Conservation (phyloP, 35 echinoderm and acorn worm genomes). For the Acanthaster planci region DNA sequence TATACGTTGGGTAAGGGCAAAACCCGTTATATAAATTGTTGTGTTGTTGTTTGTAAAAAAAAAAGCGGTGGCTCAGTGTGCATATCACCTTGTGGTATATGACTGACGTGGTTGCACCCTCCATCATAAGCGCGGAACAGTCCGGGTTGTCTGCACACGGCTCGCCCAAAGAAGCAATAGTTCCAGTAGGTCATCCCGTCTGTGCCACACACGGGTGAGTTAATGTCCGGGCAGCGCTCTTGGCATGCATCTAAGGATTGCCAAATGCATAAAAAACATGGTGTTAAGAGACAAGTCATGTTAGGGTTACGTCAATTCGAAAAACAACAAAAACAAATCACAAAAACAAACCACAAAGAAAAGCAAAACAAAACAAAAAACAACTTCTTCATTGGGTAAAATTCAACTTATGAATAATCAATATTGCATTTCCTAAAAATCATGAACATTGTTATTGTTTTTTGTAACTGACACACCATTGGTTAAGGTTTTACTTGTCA, state of each 20-base stretch:
- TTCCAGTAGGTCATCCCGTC: slow-evolving; percentile 1
- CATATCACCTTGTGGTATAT: background rate
- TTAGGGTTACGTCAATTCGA: too few species aligned
- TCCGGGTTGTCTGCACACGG: background rate
- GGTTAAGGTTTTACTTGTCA: background rate
- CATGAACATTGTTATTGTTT: too few species aligned
- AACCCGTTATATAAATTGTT: too few species aligned
- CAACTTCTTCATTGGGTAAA: too few species aligned
- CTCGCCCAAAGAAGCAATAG: slow-evolving; percentile 12
- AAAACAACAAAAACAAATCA: too few species aligned
- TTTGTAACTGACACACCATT: too few species aligned
- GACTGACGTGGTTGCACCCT: background rate
- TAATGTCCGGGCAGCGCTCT: background rate
- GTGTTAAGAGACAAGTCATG: too few species aligned
- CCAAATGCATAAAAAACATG: too few species aligned
- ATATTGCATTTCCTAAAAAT: too few species aligned
- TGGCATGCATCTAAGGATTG: background rate
- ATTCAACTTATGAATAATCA: too few species aligned
- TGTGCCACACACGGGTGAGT: background rate
- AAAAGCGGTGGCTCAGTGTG: background rate
- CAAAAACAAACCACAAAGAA: background rate
- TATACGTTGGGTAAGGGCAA: too few species aligned
- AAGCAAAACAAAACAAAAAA: background rate
- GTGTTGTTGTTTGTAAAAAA: too few species aligned
- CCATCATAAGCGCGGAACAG: slow-evolving; percentile 10